Evolutionary conservation across 2,113 vertebrate species (phyloP), one percentile per base, ranked within the genome.

Genomic region (Coreoperca whiteheadi): DNA sequence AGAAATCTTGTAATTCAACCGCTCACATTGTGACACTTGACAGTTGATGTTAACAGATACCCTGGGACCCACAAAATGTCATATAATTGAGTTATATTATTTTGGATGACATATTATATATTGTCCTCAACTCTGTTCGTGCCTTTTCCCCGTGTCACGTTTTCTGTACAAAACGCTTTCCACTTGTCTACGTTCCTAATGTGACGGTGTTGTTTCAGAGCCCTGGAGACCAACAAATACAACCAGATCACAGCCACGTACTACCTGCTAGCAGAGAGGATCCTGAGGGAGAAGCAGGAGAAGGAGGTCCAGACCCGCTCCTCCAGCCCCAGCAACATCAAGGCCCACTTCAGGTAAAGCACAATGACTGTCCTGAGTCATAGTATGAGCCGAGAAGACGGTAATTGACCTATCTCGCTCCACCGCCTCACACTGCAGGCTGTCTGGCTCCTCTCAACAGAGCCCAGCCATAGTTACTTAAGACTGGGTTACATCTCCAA

Each of bases 221-320:
- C 98, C 64, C 61, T 99, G 93, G 98, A 99, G 93, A 99, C 97
- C 67, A 98, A 99, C 95, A 98, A 99, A 87, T 99, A 99, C 93
- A 98, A 99, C 95, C 98, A 99, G 94, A 99, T 99, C 94, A 99
- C 98, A 25, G 98, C 98, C 88, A 99, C 98, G 5, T 99, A 99
- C 95, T 99, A 98, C 95, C 93, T 99, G 86, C 95, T 99, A 25
- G 98, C 98, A 9, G 98, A 99, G 88, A 93, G 98, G 86, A 99
- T 98, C 93, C 95, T 99, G 85, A 93, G 98, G 92, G 98, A 99
- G 88, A 99, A 99, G 93, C 98, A 99, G 65, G 97, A 99, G 93
- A 99, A 98, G 84, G 98, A 99, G 87, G 97, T 97, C 66, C 97
- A 98, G 88, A 97, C 96, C 4, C 95, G 98, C 71, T 99, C 98